Percentiles rank a stretch among this genome's conserved stretches.
These are phyloP conservation scores for Telmatherina bonti DNA, from an alignment of 2,797 vertebrate genomes.

Conservation along the genomic window DNA sequence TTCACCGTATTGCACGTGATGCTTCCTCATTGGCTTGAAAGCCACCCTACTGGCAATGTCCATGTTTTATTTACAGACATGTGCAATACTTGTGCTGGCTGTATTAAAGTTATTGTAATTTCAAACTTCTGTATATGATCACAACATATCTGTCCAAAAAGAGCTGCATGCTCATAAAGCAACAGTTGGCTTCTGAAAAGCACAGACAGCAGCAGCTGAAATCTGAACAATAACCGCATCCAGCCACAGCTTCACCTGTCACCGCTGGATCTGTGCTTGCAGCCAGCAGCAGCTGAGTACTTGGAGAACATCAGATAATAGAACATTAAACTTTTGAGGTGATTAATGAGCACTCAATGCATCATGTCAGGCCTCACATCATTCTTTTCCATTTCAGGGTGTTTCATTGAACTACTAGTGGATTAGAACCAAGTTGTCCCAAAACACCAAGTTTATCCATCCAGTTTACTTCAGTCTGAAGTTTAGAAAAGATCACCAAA, in stretches of 20 bases:
- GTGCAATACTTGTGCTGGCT: neutral
- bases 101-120: neutral
- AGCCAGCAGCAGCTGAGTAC: neutral
- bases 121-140: neutral
- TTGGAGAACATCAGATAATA: slow-evolving; percentile 5
- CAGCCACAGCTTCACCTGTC: slow-evolving; percentile 13
- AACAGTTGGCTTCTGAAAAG: neutral
- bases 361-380: slow-evolving; percentile 3
- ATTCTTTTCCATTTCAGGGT: slow-evolving; percentile 8
- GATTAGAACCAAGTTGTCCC: neutral
- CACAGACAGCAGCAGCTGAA: neutral
- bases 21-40: neutral
- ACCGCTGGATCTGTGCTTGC: neutral
- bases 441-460: neutral
- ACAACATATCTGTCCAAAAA: neutral
- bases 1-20: neutral
- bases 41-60: neutral
- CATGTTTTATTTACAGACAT: neutral
- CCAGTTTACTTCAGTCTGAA: slow-evolving; percentile 9
- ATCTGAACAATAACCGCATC: neutral
- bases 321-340: neutral
- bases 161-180: neutral
- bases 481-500: slow-evolving; percentile 25
- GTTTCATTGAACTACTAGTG: neutral
- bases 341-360: slow-evolving; percentile 8